Evolutionary conservation across 2,113 vertebrate genomes (phyloP).

Genomic region (Tachycineta bicolor): DNA sequence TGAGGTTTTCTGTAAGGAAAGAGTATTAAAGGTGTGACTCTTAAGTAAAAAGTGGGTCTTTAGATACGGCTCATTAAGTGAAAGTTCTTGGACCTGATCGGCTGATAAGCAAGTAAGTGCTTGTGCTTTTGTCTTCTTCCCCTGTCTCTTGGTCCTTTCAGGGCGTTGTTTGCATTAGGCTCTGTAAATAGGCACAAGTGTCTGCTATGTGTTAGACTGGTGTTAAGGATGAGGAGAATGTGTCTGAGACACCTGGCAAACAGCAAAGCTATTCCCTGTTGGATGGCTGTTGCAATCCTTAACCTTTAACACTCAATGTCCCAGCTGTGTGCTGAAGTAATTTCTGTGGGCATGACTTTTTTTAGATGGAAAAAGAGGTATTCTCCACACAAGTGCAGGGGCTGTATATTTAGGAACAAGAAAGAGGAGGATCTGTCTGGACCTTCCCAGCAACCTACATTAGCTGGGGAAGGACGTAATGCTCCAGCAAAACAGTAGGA

Average conservation of each 20-base stretch:
- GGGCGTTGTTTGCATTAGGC: neutral
- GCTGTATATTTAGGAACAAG: neutral
- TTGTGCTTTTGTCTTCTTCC: neutral
- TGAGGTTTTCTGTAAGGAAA: neutral
- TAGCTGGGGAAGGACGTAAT: neutral
- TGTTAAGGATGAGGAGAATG: neutral
- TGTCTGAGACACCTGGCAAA: neutral
- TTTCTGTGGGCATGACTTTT: neutral
- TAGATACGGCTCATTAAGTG: neutral
- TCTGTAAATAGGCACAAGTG: constrained; percentile 12
- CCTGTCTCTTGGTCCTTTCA: neutral
- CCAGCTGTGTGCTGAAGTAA: neutral
- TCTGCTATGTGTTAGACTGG: neutral
- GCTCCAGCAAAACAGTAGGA: neutral
- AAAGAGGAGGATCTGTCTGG: neutral
- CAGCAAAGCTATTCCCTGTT: neutral
- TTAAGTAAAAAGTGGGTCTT: neutral
- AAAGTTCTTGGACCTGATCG: neutral
- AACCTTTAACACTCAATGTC: neutral
- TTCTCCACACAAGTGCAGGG: neutral
- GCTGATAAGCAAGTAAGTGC: neutral
- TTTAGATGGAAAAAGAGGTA: neutral
- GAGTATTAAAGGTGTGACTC: neutral
- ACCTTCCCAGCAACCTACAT: neutral
- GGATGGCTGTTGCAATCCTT: neutral